phyloP scores from a whole-genome alignment of 2,113 vertebrate genomes.

The Parotia lawesii region DNA sequence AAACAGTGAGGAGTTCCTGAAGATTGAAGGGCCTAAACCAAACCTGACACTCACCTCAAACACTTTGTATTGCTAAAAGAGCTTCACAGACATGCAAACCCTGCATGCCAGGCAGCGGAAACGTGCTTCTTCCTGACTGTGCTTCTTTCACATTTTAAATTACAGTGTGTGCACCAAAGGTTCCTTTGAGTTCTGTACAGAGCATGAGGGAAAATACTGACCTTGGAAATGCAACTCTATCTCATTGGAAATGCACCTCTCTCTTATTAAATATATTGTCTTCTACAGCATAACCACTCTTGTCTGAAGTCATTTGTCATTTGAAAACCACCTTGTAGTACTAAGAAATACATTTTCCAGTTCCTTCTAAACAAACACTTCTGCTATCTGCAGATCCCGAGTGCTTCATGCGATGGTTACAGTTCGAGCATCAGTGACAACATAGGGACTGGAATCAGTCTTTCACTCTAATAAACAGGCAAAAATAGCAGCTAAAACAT shows the following conservation, averaged over 20 bases:
- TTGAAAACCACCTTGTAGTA: not conserved
- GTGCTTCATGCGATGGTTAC: not conserved
- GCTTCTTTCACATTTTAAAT: constrained; percentile 45
- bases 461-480: not conserved
- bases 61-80: not conserved
- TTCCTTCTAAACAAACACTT: not conserved
- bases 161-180: not conserved
- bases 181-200: not conserved
- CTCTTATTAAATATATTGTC: not conserved
- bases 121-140: not conserved
- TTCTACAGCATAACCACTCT: not conserved
- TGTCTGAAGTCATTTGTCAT: not conserved
- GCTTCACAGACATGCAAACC: not conserved
- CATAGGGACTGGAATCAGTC: not conserved
- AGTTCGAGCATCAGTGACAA: not conserved
- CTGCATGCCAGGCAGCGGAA: not conserved
- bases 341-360: not conserved
- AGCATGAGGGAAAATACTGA: constrained; percentile 4
- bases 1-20: not conserved
- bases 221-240: not conserved
- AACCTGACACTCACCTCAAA: not conserved
- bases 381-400: not conserved
- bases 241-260: not conserved
- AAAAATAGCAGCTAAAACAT: not conserved
- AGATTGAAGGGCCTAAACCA: not conserved